phyloP scores from a whole-genome alignment of 2,797 vertebrate species.

The Liasis olivaceus region DNA sequence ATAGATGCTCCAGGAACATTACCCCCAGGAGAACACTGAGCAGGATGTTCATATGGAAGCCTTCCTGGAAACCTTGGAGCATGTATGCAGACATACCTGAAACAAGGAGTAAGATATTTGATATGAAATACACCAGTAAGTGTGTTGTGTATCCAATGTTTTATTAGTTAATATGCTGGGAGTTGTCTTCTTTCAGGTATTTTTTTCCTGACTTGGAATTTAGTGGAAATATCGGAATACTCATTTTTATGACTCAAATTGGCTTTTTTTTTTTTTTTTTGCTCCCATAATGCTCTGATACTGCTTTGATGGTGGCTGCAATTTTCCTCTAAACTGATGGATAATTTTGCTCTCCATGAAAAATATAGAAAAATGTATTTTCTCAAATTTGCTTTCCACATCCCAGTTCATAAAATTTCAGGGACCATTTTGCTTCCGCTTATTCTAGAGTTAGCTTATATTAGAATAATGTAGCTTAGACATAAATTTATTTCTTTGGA shows the following conservation, averaged over 20 bases:
- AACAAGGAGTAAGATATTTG: background rate
- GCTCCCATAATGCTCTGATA: background rate
- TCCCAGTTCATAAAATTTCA: background rate
- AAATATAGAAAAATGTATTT: background rate
- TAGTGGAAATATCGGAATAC: background rate
- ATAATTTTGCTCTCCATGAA: background rate
- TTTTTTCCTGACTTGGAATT: background rate
- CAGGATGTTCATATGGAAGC: background rate
- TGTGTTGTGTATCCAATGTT: background rate
- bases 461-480: background rate
- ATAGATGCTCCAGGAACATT: background rate
- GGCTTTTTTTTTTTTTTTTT: background rate
- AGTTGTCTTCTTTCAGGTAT: background rate
- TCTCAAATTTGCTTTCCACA: background rate
- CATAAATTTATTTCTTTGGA: background rate
- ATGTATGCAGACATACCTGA: background rate
- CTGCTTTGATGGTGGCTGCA: too few species aligned
- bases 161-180: background rate
- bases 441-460: background rate
- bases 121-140: background rate
- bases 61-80: too few species aligned
- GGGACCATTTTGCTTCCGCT: background rate
- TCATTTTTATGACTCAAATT: background rate
- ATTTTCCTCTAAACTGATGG: background rate
- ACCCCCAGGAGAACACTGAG: background rate